Base-by-base conservation (phyloP, 64 coral and sea anemone species). In the Porites australiensis region DNA sequence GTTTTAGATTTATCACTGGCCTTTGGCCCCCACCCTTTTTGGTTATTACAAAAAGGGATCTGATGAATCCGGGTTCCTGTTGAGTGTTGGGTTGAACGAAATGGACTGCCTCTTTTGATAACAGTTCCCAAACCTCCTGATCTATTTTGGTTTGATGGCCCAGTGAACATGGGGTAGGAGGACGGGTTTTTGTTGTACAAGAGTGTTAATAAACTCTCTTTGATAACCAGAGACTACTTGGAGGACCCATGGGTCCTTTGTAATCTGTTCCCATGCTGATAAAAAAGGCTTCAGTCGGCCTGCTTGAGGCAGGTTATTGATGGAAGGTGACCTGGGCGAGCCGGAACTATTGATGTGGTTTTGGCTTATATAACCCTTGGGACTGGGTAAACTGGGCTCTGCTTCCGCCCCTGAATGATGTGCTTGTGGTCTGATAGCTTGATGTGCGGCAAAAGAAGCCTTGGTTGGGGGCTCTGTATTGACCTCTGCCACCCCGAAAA, bases 91-190 rank as follows among this genome's bases (percentile, higher is more conserved):
- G 19, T 77, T 46, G 60, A 70, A 87, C 72, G 59, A n/a, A 87
- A 70, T 93, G 73, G 9, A 93, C 74, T 93, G 91, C 83, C 21
- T 16, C 52, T 86, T 93, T 93, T 93, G 75, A 67, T n/a, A 93
- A n/a, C 13, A 93, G 84, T 73, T 88, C 84, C 11, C 74, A 14
- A n/a, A 88, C 85, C n/a, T 88, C 92, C 92, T 93, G 85, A 64
- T 93, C 92, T 43, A 93, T 93, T 44, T 72, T 13, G 52, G 22
- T n/a, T 53, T 88, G 64, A 7, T 88, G 75, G 49, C 73, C 92
- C 46, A 13, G 72, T 44, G 91, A 78, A 46, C 11, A 60, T 6
- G 60, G 48, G 62, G 69, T 79, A 13, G 3, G 43, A 49, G 10
- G 1, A 67, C 63, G 64, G 15, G 77, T 5, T n/a, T 20, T 2